Evolutionary conservation across 92 coral and sea anemone genomes (phyloP).

Genomic region (Phenganax subtilis): DNA sequence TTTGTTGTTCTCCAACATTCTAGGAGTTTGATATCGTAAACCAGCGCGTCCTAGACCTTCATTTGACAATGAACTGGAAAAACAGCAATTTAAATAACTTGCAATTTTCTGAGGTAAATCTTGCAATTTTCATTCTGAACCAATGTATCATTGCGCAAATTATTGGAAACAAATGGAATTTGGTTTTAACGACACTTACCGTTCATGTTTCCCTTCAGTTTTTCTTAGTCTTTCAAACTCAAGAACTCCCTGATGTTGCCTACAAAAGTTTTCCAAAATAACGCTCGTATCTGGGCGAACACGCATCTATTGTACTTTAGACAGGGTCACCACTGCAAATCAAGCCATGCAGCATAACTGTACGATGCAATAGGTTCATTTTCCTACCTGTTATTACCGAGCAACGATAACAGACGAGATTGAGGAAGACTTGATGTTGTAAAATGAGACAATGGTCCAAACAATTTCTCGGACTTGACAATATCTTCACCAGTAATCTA

Average conservation of each 20-base stretch:
- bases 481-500: conserved; percentile 92
- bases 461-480: conserved; percentile 88
- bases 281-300: too few relatives aligned
- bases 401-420: conserved; percentile 75
- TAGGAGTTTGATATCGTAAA: conserved; percentile 76
- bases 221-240: conserved; percentile 74
- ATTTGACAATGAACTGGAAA: conserved; percentile 63
- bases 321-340: not conserved
- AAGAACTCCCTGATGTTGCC: conserved; percentile 57
- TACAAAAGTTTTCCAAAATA: conserved; percentile 32
- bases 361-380: not conserved
- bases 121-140: not conserved
- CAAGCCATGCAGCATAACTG: not conserved
- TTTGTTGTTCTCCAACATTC: conserved; percentile 39
- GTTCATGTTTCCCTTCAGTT: conserved; percentile 76
- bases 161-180: not conserved
- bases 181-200: conserved; percentile 43
- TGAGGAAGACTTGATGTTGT: conserved; percentile 98
- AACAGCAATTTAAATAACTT: not conserved
- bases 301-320: too few relatives aligned
- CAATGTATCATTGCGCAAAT: not conserved
- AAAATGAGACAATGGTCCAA: conserved; percentile 87
- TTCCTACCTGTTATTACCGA: conserved; percentile 80
- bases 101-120: not conserved
- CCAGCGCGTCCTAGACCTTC: conserved; percentile 96